phyloP scores from a whole-genome alignment of 2,888 invertebrate genomes.

The Choristoneura rosaceana region DNA sequence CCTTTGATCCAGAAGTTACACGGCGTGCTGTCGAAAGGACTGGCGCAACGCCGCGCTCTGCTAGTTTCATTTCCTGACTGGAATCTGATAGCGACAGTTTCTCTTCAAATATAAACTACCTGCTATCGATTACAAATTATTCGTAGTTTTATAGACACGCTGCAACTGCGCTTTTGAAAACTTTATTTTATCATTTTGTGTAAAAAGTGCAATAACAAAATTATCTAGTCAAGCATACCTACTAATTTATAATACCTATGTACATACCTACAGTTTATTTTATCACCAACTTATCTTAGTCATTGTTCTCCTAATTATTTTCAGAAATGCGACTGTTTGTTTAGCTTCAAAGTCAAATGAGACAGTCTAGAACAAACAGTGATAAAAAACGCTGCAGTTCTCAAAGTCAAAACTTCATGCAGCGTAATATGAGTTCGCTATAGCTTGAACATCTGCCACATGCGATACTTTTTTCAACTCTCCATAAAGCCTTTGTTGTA shows the following conservation, averaged over 20 bases:
- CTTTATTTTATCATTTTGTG: neutral
- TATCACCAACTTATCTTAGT: constrained; percentile 22
- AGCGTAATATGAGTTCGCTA: neutral
- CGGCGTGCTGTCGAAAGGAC: constrained; percentile 44
- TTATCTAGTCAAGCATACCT: no score
- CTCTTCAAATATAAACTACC: constrained; percentile 28
- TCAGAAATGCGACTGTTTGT: constrained; percentile 17
- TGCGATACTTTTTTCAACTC: constrained; percentile 21
- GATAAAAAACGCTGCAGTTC: constrained; percentile 8
- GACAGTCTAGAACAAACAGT: constrained; percentile 2
- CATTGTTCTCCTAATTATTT: constrained; percentile 24
- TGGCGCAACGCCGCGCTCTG: constrained; percentile 49
- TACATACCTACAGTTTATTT: constrained; percentile 2
- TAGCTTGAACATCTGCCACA: constrained; percentile 16
- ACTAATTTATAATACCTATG: neutral
- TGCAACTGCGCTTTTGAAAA: neutral
- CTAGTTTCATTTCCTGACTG: constrained; percentile 49
- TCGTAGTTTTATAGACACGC: constrained; percentile 5
- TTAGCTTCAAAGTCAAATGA: constrained; percentile 30
- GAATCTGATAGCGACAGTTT: constrained; percentile 41
- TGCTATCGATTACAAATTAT: constrained; percentile 23
- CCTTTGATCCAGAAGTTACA: constrained; percentile 11
- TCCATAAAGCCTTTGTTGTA: constrained; percentile 24
- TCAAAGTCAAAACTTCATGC: constrained; percentile 1
- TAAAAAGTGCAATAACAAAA: neutral